A percentile compares a stretch with the other conserved stretches of the same genome.
Evolutionary conservation across 2,888 invertebrate species (phyloP).

Genomic region (Eutolmus rufibarbis): DNA sequence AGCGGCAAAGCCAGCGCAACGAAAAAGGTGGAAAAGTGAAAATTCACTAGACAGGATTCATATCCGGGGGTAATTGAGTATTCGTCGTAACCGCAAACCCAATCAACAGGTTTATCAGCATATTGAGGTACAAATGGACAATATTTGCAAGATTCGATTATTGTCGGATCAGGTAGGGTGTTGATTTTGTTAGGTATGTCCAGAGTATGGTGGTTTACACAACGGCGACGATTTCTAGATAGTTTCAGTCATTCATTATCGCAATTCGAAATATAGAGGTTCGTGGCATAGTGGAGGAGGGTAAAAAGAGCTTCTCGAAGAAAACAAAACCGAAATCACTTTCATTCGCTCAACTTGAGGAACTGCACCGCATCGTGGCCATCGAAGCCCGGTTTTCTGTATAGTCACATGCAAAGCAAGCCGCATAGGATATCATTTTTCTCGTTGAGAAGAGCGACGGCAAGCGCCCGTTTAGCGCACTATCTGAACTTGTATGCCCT

Average conservation of each 20-base stretch:
- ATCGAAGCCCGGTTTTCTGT: neutral
- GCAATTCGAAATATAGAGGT: neutral
- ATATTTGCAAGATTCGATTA: neutral
- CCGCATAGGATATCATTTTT: neutral
- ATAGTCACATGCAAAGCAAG: neutral
- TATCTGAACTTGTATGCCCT: neutral
- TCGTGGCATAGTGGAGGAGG: neutral
- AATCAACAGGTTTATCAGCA: slow-evolving; percentile 23
- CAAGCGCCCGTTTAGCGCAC: neutral
- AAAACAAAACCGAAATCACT: neutral
- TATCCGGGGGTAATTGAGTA: slow-evolving; percentile 40
- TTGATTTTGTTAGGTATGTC: neutral
- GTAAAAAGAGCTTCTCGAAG: neutral
- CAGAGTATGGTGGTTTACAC: neutral
- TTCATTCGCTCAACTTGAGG: neutral
- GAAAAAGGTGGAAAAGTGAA: slow-evolving; percentile 28
- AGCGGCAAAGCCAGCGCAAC: neutral
- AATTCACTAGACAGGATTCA: slow-evolving; percentile 33
- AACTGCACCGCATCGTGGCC: neutral
- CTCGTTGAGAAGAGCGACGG: neutral
- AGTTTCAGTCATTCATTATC: neutral
- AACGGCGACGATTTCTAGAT: neutral
- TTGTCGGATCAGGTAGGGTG: neutral
- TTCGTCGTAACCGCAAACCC: slow-evolving; percentile 32
- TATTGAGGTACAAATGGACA: neutral